A percentile compares a stretch with the other conserved stretches of the same genome.
phyloP scores from a whole-genome alignment of 2,797 vertebrate genomes.

The Ambastaia sidthimunki region DNA sequence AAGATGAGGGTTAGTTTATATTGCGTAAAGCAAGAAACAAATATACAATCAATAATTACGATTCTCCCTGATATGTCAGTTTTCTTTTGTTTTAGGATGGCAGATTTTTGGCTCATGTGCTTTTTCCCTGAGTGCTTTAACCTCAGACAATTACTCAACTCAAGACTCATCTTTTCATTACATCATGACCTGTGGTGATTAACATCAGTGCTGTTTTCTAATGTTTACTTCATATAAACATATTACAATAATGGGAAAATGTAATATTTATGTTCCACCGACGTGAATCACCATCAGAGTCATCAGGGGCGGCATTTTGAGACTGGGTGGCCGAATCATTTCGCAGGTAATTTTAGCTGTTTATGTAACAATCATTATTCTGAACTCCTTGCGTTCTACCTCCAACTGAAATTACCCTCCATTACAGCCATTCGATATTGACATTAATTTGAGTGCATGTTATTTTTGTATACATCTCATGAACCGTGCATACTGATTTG shows the following conservation, averaged over 20 bases:
- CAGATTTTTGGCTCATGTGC: slow-evolving; percentile 10
- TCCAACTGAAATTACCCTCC: slow-evolving; percentile 49
- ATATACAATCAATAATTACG: background rate
- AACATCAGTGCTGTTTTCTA: slow-evolving; percentile 8
- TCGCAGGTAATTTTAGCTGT: slow-evolving; percentile 42
- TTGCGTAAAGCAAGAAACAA: slow-evolving; percentile 24
- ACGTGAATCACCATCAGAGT: slow-evolving; percentile 29
- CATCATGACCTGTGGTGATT: slow-evolving; percentile 20
- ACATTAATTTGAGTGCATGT: slow-evolving; percentile 53
- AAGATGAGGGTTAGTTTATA: slow-evolving; percentile 26
- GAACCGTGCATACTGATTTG: slow-evolving; percentile 58
- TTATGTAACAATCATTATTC: slow-evolving; percentile 38
- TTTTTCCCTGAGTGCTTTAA: slow-evolving; percentile 9
- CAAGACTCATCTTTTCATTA: slow-evolving; percentile 23
- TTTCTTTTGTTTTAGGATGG: slow-evolving; percentile 21
- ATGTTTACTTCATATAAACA: slow-evolving; percentile 43
- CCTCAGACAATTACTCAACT: background rate
- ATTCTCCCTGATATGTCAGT: slow-evolving; percentile 10
- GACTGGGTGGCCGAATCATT: slow-evolving; percentile 31
- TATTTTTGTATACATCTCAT: slow-evolving; percentile 58
- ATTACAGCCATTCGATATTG: slow-evolving; percentile 51
- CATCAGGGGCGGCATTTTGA: slow-evolving; percentile 32
- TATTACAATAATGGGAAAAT: slow-evolving; percentile 40
- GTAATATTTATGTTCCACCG: slow-evolving; percentile 48
- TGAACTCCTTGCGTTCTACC: slow-evolving; percentile 11